Base-by-base conservation (phyloP, 2,113 vertebrate genomes). In the Otus sunia region DNA sequence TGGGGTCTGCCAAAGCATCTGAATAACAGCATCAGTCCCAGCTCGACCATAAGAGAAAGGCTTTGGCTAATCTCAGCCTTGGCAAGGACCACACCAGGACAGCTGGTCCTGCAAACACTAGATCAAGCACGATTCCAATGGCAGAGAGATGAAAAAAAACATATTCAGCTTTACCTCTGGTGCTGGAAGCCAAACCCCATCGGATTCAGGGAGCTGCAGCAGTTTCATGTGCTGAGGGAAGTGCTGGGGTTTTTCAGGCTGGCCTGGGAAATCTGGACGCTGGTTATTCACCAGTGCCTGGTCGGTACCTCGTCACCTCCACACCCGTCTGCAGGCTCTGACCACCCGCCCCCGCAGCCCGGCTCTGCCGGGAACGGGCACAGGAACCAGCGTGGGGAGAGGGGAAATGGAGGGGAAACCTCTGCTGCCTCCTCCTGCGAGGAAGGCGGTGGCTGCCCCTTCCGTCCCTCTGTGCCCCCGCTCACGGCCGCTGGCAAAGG, bases 341-440 rank as follows among this genome's bases (percentile, higher is more conserved):
- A 32, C 19, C 27, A 29, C 6, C 6, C 43, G 26, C 30, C 41
- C 6, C 5, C 43, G 47, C 55, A 86, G 55, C 11, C 11, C n/a
- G 5, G 4, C 66, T 20, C 72, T 58, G 34, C 0, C 1, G 16
- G 23, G 43, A 52, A 21, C 2, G 1, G 15, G 39, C 7, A 49
- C 53, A 49, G 64, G 19, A 41, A 20, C 34, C 63, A 23, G 69
- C 12, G 7, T 1, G 34, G 79, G 47, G 78, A 72, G 30, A 55
- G 30, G 2, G 14, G 8, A 53, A 12, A 56, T 0, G 9, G 30
- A 29, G 4, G 5, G 32, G 32, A 81, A 71, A 37, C 29, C 20
- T 83, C 26, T 45, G 39, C 60, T 93, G 87, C 69, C 59, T 53
- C 25, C 12, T 56, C 47, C 43, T 56, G 3, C 71, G 9, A 67